Evolutionary conservation across 2,888 invertebrate genomes (phyloP).

Genomic region (Fissipunctia ypsillon): DNA sequence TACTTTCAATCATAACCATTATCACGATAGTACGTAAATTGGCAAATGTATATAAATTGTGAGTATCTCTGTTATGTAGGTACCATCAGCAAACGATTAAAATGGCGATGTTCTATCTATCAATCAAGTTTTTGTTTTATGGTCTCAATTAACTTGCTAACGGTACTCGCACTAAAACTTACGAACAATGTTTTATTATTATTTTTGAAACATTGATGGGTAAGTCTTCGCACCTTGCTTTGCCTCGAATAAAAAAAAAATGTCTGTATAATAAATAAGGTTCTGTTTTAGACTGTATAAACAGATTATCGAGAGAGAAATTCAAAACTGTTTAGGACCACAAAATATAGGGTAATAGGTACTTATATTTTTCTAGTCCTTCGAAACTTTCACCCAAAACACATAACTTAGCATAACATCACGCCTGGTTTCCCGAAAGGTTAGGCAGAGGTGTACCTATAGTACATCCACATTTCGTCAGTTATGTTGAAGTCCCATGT

Average conservation of each 20-base stretch:
- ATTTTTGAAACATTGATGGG: conserved; percentile 19
- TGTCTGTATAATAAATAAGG: neutral
- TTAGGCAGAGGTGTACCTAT: too few relatives aligned
- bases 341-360: neutral
- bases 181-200: conserved; percentile 62
- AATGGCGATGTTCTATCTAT: conserved; percentile 54
- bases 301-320: neutral
- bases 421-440: too few relatives aligned
- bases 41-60: conserved; percentile 59
- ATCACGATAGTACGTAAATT: conserved; percentile 59
- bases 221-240: conserved; percentile 1
- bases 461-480: too few relatives aligned
- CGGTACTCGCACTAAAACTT: conserved; percentile 68
- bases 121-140: conserved; percentile 66
- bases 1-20: conserved; percentile 58
- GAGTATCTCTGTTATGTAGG: conserved; percentile 48
- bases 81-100: conserved; percentile 52
- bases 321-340: neutral
- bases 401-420: too few relatives aligned
- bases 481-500: too few relatives aligned
- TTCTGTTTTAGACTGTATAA: neutral
- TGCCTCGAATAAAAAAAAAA: neutral
- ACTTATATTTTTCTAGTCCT: neutral
- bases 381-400: neutral
- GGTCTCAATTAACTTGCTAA: conserved; percentile 62